Percentiles rank a stretch among this genome's conserved stretches.
Conservation (phyloP, 2,797 vertebrate species). For the Gallinago solitaria region DNA sequence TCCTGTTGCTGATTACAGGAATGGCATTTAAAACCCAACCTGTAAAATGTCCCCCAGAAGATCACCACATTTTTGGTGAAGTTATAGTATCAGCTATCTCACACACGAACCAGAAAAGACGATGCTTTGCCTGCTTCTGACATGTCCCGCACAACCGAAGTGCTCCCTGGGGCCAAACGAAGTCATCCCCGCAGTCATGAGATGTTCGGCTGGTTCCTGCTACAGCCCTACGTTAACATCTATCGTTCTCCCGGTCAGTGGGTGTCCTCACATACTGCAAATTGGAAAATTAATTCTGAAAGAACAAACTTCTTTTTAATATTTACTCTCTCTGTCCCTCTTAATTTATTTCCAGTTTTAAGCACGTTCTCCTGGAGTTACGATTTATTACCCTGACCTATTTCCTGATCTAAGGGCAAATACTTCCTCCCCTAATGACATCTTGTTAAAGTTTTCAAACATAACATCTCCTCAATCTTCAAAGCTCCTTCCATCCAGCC, state of each 20-base stretch:
- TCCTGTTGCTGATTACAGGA: fast-evolving
- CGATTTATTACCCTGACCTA: not conserved
- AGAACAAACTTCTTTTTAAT: not conserved
- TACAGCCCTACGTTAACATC: not conserved
- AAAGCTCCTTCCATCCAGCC: not conserved
- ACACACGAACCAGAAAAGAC: not conserved
- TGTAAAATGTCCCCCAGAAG: not conserved
- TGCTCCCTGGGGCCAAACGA: not conserved
- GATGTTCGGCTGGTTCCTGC: not conserved
- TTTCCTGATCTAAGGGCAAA: not conserved
- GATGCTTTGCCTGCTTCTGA: not conserved
- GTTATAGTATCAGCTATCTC: not conserved
- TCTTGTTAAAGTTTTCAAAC: constrained; percentile 19
- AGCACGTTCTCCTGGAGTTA: not conserved
- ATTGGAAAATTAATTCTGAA: not conserved
- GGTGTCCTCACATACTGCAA: not conserved
- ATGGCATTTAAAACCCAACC: not conserved
- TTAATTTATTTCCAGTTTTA: not conserved
- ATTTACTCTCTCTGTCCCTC: not conserved
- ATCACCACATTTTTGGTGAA: not conserved
- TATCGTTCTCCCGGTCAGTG: not conserved
- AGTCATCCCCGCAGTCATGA: not conserved
- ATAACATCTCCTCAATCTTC: not conserved
- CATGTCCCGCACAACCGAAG: fast-evolving
- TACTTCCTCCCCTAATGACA: constrained; percentile 20